Evolutionary conservation across 2,888 invertebrate species (phyloP), one percentile per base, ranked within the genome.

Genomic region (Callosobruchus maculatus): DNA sequence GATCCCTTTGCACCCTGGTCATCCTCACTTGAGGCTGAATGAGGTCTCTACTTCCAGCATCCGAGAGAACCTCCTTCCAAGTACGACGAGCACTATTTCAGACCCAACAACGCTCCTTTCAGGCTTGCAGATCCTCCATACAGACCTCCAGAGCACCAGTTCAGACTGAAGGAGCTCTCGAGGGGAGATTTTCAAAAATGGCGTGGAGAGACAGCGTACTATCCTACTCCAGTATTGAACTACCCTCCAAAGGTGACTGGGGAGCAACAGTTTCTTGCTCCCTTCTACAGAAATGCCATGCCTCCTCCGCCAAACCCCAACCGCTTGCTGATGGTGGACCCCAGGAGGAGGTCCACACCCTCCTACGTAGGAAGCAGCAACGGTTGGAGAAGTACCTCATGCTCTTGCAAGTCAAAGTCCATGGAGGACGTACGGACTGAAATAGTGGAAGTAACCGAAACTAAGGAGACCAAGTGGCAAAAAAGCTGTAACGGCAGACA

Each of bases 361-460:
- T 22, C 68, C 21, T 49, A 49, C 13, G 68, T 68, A 9, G 7
- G 13, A 2, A 68, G 21, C 21, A 68, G 22, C 22, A 68, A 68
- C 21, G 68, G 76, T 9, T 69, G 76, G 71, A 75, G 72, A 5
- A 74, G 66, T 22, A 75, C 78, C 9, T 88, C 86, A 78, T 92
- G 92, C 81, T 90, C 91, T 49, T 77, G 75, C 66, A 74, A 75
- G 21, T 93, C 93, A 20, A 90, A 92, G 73, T 93, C 93, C 0
- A 88, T 94, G 85, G 94, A 94, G 82, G 93, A 94, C 82, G 92
- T 93, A 20, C 90, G 91, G 22, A 92, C 92, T 75, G 88, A 92
- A 70, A 88, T 89, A 74, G 88, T 89, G 77, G 77, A 82, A 21
- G 77, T 77, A 13, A 80, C 74, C 72, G 77, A 79, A 26, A 79